These are phyloP conservation scores for Regulus satrapa DNA, from an alignment of 2,113 vertebrate genomes.

Conservation along the genomic window DNA sequence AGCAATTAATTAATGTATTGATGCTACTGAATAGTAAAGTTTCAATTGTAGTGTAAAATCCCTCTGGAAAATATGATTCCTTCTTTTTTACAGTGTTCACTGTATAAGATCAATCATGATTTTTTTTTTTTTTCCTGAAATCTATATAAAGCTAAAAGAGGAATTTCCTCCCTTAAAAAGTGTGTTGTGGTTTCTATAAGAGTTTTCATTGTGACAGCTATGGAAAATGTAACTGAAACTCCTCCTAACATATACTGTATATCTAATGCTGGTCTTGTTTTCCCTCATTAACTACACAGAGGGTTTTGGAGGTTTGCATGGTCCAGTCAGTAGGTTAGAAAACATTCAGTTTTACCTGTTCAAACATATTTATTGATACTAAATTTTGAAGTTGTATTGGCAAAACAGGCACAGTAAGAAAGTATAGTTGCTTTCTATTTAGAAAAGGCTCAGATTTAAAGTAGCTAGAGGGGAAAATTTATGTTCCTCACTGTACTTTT, in stretches of 20 bases:
- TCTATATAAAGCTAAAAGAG: constrained; percentile 59
- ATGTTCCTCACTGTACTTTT: neutral
- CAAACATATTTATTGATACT: neutral
- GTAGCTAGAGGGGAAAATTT: neutral
- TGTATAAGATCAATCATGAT: constrained; percentile 21
- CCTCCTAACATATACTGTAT: neutral
- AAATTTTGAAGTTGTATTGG: neutral
- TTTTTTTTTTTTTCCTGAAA: constrained; percentile 3
- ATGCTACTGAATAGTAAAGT: constrained; percentile 35
- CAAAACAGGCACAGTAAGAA: neutral
- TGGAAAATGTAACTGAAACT: neutral
- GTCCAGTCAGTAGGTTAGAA: neutral
- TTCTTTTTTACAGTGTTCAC: constrained; percentile 45
- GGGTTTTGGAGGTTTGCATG: neutral
- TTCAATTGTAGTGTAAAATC: constrained; percentile 60
- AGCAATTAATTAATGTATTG: constrained; percentile 43
- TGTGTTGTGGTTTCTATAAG: constrained; percentile 56
- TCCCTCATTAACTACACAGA: neutral
- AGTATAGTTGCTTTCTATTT: neutral
- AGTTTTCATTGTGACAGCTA: neutral
- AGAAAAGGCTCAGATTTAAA: neutral
- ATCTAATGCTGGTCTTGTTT: neutral
- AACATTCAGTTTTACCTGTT: neutral
- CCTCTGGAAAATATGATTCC: constrained; percentile 34
- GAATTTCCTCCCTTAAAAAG: constrained; percentile 53